Evolutionary conservation across 2,888 invertebrate genomes (phyloP), one percentile per base, ranked within the genome.

Genomic region (Scaptomyza caliginosa): DNA sequence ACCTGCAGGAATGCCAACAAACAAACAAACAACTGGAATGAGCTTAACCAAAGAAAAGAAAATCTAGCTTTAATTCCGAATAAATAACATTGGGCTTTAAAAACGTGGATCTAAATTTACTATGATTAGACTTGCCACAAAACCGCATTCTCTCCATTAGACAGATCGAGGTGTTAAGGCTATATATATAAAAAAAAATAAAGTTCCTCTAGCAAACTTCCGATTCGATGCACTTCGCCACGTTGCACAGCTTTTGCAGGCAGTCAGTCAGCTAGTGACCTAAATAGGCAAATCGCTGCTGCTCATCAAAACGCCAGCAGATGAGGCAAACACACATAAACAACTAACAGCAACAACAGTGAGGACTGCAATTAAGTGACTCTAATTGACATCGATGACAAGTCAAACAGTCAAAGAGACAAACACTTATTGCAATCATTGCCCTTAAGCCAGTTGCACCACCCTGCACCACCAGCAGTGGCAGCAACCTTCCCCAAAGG

Each of bases 191-290:
- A 17, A 28, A 28, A 45, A n/a, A 67, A 77, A 67, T 73, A 81
- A 66, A 74, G n/a, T n/a, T n/a, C 67, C 5, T 11, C 32, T n/a
- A 3, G 2, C 50, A 79, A 73, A 58, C 81, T 84, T 81, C 84
- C 81, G 81, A 70, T 73, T 77, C 75, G 65, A 50, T 77, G 81
- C 81, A 67, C 84, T 73, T 66, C 73, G 77, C 65, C 81, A 83
- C 81, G 80, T 38, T 54, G 63, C 51, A 57, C n/a, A n/a, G n/a
- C n/a, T n/a, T n/a, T n/a, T n/a, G n/a, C n/a, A 17, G 11, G 59
- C 58, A 48, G 45, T 40, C 60, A 45, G 17, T 10, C 28, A 28
- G 28, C 30, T 6, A 59, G 58, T 84, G 84, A 81, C 84, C 81
- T 76, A 84, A 73, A 81, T 81, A 72, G 70, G 57, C 70, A 24